Percentiles rank a stretch among this genome's conserved stretches.
Conservation (phyloP, 2,888 invertebrate genomes). For the Tromatobia lineatoria region DNA sequence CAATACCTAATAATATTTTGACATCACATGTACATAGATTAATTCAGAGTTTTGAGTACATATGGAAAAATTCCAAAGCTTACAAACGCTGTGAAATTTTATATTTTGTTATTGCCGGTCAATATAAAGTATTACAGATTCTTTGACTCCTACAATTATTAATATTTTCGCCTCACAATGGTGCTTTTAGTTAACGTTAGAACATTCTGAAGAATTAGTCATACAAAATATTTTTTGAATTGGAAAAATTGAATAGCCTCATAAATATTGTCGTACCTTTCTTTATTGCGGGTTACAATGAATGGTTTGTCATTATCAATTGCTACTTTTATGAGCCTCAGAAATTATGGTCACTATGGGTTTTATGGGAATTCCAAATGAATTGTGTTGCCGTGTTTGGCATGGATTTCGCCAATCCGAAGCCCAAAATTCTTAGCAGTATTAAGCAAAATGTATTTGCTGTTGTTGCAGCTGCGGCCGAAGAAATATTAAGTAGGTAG, state of each 20-base stretch:
- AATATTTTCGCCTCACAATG: neutral
- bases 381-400: neutral
- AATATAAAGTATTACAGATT: neutral
- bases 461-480: too few species aligned
- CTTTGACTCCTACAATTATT: neutral
- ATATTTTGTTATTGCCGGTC: too few species aligned
- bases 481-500: too few species aligned
- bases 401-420: constrained; percentile 15
- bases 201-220: neutral
- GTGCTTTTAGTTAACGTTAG: too few species aligned
- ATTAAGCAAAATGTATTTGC: too few species aligned
- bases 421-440: too few species aligned
- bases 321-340: neutral
- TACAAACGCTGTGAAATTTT: neutral
- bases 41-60: neutral
- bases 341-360: neutral
- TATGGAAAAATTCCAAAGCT: neutral
- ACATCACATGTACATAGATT: too few species aligned
- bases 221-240: neutral
- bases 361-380: neutral
- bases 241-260: too few species aligned
- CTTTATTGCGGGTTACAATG: neutral
- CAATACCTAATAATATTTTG: too few species aligned
- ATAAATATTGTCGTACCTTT: neutral
- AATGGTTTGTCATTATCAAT: neutral